These are phyloP conservation scores for Luperina testacea DNA, from an alignment of 2,888 invertebrate species.

Conservation along the genomic window DNA sequence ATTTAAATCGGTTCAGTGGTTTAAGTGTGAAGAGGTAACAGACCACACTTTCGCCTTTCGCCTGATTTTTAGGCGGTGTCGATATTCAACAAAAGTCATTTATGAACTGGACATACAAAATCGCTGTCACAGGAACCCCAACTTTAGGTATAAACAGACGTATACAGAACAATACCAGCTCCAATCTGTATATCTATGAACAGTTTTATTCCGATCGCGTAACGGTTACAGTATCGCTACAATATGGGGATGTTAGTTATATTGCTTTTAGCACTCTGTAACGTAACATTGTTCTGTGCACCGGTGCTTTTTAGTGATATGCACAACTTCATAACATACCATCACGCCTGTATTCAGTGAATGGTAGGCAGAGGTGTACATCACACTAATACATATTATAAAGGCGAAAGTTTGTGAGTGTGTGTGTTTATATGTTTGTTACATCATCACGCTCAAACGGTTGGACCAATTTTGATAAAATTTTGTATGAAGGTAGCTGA, in stretches of 20 bases:
- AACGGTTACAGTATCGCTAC: conserved; percentile 22
- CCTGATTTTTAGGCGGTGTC: neutral
- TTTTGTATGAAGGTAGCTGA: too few relatives aligned
- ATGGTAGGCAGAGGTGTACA: too few relatives aligned
- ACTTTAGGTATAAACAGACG: conserved; percentile 30
- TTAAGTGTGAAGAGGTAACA: too few relatives aligned
- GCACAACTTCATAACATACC: too few relatives aligned
- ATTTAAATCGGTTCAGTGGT: too few relatives aligned
- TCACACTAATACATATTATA: too few relatives aligned
- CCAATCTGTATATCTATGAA: conserved; percentile 45
- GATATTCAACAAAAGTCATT: neutral
- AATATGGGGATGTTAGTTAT: neutral
- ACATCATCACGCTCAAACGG: too few relatives aligned
- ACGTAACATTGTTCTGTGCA: neutral
- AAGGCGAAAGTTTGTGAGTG: too few relatives aligned
- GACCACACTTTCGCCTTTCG: too few relatives aligned
- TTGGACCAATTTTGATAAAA: too few relatives aligned
- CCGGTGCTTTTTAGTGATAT: neutral
- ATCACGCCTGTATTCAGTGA: too few relatives aligned
- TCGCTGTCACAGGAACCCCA: conserved; percentile 23
- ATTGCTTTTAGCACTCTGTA: conserved; percentile 26
- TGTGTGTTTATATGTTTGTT: too few relatives aligned
- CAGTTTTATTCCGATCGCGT: conserved; percentile 50
- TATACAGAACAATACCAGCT: conserved; percentile 32
- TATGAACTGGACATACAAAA: neutral